Percentiles rank a stretch among this genome's conserved stretches.
phyloP scores from a whole-genome alignment of 2,797 vertebrate species.

The Bovichtus diacanthus region DNA sequence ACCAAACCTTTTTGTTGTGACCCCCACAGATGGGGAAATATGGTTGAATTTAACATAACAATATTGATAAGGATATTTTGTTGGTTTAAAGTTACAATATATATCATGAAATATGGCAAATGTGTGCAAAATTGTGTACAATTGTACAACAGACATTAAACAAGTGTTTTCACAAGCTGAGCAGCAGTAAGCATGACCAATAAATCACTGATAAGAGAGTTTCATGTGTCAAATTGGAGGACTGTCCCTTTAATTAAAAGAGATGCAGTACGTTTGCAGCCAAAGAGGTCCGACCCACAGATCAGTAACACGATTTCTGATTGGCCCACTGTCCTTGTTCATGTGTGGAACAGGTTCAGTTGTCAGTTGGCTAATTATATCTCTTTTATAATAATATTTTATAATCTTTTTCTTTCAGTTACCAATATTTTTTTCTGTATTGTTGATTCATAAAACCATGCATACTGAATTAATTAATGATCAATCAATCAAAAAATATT shows the following conservation, averaged over 20 bases:
- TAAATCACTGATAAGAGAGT: neutral
- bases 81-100: neutral
- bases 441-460: neutral
- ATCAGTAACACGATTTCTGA: neutral
- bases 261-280: neutral
- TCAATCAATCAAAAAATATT: neutral
- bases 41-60: neutral
- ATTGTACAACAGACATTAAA: neutral
- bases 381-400: no score
- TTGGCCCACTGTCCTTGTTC: neutral
- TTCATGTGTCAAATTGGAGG: no score
- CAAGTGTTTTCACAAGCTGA: neutral
- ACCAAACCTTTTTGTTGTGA: neutral
- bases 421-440: neutral
- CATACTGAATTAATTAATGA: neutral
- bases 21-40: neutral
- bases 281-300: neutral
- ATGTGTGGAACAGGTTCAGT: neutral
- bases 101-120: neutral
- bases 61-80: no score
- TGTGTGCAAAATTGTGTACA: neutral
- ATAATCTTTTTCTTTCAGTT: neutral
- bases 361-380: neutral
- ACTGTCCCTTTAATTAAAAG: slow-evolving; percentile 10
- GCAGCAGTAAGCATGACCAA: no score